Base-by-base conservation (phyloP, 2,797 vertebrate genomes). In the Microhierax caerulescens region DNA sequence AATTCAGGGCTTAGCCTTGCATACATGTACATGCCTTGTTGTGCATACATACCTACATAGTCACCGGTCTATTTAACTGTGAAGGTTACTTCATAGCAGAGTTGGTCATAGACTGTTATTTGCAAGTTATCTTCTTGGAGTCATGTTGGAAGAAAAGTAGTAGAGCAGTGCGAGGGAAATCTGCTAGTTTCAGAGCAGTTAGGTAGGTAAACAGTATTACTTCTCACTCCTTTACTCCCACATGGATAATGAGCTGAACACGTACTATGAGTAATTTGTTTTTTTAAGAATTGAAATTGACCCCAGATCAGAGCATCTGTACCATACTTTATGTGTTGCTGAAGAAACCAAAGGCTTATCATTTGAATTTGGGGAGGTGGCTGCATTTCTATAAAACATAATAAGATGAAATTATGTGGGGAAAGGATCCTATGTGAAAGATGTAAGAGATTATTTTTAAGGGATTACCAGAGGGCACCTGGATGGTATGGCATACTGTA, bases 201-300 rank as follows among this genome's bases (percentile, higher is more conserved):
- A 34, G 80, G 59, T 54, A 79, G 80, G 85, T 87, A 95, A 96
- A 89, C 83, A 91, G 67, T 51, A 88, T 61, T 43, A 5, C 20
- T 89, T 90, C 77, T 91, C 67, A 43, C 59, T 90, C 53, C 54
- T 27, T 84, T 67, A 65, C 74, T 94, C 93, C 90, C 77, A 92
- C 93, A 6, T 51, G 57, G 90, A 48, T 95, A 93, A 93, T 91
- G 70, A 93, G 90, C 75, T 90, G 90, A 88, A 63, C 79, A 82
- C 5, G 27, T 94, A 67, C 59, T 53, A 2, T 96, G 95, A 94
- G 86, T 96, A 94, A 96, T 93, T 95, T 94, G 80, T 54, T 95
- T 96, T 96, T 91, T 94, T 73, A 92, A 92, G 92, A 94, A 89
- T n/a, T 59, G 59, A 51, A 85, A 65, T 63, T 73, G 86, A 95